phyloP scores from a whole-genome alignment of 2,888 invertebrate genomes.

The Agonopterix alstromeriana region DNA sequence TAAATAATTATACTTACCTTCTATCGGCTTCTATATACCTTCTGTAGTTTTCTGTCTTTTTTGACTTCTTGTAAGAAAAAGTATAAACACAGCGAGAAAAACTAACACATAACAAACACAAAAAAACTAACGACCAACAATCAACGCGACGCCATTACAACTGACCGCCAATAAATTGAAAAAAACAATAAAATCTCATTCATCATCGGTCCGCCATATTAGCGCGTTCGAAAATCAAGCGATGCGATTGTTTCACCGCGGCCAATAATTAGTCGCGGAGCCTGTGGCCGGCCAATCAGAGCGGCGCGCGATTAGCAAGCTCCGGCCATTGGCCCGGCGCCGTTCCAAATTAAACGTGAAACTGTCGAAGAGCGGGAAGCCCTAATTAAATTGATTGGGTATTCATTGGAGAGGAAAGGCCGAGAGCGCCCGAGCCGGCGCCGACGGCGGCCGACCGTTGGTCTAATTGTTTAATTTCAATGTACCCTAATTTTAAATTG shows the following conservation, averaged over 20 bases:
- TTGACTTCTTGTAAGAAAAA: no score
- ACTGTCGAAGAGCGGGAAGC: conserved; percentile 23
- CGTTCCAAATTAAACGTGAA: conserved; percentile 37
- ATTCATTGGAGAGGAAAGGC: conserved; percentile 18
- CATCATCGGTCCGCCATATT: conserved; percentile 42
- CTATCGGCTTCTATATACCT: no score
- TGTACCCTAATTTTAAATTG: conserved; percentile 4
- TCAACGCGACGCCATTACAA: conserved; percentile 42
- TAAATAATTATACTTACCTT: no score
- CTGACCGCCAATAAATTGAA: conserved; percentile 33
- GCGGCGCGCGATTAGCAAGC: conserved; percentile 28
- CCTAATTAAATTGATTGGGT: conserved; percentile 54
- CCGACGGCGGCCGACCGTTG: background rate
- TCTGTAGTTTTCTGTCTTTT: no score
- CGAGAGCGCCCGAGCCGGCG: conserved; percentile 6
- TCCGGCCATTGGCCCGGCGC: conserved; percentile 37
- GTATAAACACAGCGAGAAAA: background rate
- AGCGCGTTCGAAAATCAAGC: conserved; percentile 30
- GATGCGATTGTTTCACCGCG: conserved; percentile 42
- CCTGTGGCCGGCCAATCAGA: conserved; percentile 41
- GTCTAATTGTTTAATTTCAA: conserved; percentile 2
- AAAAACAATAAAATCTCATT: conserved; percentile 35
- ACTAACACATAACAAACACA: background rate
- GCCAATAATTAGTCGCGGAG: conserved; percentile 56
- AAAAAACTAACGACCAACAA: conserved; percentile 22